Conservation (phyloP, 1,140 invertebrate species). For the Oncopeltus fasciatus region DNA sequence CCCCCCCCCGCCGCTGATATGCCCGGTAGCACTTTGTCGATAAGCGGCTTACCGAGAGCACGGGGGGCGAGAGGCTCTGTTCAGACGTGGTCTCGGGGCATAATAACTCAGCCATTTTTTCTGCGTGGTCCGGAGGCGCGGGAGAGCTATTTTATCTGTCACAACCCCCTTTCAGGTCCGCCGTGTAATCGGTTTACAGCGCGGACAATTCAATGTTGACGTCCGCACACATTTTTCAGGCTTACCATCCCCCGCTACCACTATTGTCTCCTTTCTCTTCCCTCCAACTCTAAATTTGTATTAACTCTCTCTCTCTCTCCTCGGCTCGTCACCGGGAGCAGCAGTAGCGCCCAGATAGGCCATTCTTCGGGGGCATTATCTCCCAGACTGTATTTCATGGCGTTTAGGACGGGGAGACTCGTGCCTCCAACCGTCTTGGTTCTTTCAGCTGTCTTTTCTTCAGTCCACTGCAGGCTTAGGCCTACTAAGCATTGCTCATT, state of each 20-base stretch:
- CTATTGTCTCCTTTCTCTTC: background rate
- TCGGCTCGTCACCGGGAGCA: background rate
- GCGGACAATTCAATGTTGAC: slow-evolving; percentile 7
- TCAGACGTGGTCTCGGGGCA: too few species aligned
- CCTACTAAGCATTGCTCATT: too few species aligned
- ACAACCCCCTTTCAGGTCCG: background rate
- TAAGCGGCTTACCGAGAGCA: background rate
- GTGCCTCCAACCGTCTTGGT: too few species aligned
- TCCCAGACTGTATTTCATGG: background rate
- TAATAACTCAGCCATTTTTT: slow-evolving; percentile 8
- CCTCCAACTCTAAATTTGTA: background rate
- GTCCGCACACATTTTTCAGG: slow-evolving; percentile 9
- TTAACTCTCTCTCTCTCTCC: background rate
- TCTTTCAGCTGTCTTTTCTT: too few species aligned
- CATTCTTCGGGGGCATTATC: background rate
- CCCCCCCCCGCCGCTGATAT: background rate
- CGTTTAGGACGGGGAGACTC: too few species aligned
- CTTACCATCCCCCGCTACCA: background rate
- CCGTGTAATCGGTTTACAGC: slow-evolving; percentile 7
- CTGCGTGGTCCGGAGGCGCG: too few species aligned
- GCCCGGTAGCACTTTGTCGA: slow-evolving; percentile 4
- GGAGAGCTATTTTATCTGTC: slow-evolving; percentile 6
- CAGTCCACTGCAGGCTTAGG: too few species aligned
- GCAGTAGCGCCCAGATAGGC: background rate
- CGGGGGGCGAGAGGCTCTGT: background rate